Conservation (phyloP, 2,113 vertebrate species). For the Cochlearius cochlearius region DNA sequence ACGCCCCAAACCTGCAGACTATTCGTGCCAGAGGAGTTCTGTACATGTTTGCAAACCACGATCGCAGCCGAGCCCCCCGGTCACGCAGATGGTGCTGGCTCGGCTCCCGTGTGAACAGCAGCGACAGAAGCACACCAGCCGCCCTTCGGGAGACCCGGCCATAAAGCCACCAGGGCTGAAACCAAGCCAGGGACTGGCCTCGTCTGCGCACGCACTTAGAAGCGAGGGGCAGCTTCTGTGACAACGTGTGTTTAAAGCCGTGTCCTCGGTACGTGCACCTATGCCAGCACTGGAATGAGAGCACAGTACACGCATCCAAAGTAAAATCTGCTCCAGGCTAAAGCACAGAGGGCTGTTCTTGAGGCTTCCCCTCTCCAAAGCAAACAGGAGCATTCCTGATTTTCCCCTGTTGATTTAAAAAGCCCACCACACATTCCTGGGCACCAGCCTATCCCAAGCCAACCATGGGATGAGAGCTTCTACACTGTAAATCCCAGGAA, state of each 20-base stretch:
- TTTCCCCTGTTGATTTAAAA: neutral
- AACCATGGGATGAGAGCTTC: neutral
- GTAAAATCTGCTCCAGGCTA: neutral
- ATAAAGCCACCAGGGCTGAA: neutral
- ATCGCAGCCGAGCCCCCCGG: neutral
- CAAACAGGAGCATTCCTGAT: neutral
- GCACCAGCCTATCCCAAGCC: neutral
- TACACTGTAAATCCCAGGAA: neutral
- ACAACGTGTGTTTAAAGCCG: neutral
- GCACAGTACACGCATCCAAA: neutral
- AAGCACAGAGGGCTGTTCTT: constrained; percentile 12
- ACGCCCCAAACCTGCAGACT: neutral
- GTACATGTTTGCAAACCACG: neutral
- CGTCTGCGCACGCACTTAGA: neutral
- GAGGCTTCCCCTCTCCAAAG: neutral
- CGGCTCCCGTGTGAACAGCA: neutral
- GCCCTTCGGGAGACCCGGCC: neutral
- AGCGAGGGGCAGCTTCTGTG: neutral
- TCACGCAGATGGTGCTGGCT: neutral
- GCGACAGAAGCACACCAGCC: neutral
- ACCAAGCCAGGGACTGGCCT: neutral
- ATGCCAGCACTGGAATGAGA: neutral
- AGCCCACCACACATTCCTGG: constrained; percentile 11
- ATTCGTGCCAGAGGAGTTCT: neutral
- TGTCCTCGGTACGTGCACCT: fast-evolving